phyloP scores from a whole-genome alignment of 2,113 vertebrate species.

The Leucoraja erinaceus region DNA sequence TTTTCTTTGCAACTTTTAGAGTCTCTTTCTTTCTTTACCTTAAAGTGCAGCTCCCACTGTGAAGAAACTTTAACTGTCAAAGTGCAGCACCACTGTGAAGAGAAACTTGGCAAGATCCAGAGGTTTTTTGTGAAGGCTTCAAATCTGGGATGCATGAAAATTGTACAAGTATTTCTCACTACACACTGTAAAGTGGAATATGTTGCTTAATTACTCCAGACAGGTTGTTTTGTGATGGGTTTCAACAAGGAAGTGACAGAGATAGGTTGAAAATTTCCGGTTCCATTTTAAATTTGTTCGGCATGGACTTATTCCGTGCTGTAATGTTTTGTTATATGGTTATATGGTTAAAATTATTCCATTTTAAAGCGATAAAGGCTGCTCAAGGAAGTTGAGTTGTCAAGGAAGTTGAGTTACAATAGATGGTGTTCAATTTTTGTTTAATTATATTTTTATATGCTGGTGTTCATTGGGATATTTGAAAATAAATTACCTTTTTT shows the following conservation, averaged over 20 bases:
- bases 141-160: not conserved
- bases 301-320: too few relatives aligned
- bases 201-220: not conserved
- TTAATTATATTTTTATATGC: not conserved
- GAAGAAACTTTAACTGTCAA: not conserved
- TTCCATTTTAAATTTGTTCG: too few relatives aligned
- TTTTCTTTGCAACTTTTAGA: not conserved
- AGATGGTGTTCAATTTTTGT: too few relatives aligned
- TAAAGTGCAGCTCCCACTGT: too few relatives aligned
- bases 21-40: not conserved
- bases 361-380: not conserved
- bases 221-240: not conserved
- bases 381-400: not conserved
- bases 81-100: not conserved
- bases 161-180: not conserved
- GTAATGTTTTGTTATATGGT: too few relatives aligned
- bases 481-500: not conserved
- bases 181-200: not conserved
- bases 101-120: not conserved
- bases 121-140: not conserved
- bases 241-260: too few relatives aligned
- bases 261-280: too few relatives aligned
- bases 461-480: not conserved
- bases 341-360: slow-evolving; percentile 3
- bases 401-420: not conserved